Conservation (phyloP, 2,888 invertebrate genomes). For the Ametastegia equiseti region DNA sequence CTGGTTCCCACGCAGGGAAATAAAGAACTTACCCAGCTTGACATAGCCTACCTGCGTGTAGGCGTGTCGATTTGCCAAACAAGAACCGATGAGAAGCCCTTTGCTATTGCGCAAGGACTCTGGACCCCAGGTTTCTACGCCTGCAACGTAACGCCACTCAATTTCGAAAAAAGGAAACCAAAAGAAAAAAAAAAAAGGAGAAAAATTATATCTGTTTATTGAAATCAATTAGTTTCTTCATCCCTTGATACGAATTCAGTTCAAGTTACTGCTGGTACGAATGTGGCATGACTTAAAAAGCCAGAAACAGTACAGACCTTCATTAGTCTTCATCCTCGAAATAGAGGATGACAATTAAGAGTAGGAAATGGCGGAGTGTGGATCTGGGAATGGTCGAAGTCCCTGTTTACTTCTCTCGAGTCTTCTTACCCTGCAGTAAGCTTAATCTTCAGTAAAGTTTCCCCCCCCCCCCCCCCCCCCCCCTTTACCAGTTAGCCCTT, state of each 20-base stretch:
- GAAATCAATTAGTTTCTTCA: not conserved
- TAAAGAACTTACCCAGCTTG: conserved; percentile 21
- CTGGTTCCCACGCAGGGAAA: conserved; percentile 35
- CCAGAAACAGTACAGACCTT: not conserved
- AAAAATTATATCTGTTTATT: not conserved
- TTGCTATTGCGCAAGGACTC: not conserved
- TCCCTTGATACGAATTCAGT: not conserved
- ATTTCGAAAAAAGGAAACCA: not conserved
- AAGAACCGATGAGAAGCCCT: not conserved
- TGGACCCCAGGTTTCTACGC: not conserved
- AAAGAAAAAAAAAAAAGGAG: not conserved
- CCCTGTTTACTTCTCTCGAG: conserved; percentile 38
- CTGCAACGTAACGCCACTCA: not conserved
- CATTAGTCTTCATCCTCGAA: conserved; percentile 30
- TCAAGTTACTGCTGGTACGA: not conserved
- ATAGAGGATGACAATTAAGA: conserved; percentile 38
- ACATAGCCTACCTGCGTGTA: conserved; percentile 32
- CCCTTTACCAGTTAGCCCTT: not conserved
- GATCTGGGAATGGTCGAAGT: conserved; percentile 10
- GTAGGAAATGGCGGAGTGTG: conserved; percentile 16
- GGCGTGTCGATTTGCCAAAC: conserved; percentile 37
- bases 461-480: not conserved
- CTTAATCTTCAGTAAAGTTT: conserved; percentile 44
- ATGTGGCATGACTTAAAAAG: not conserved
- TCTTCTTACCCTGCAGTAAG: conserved; percentile 32